Conservation (phyloP, 2,888 invertebrate genomes). For the Bedellia somnulentella region DNA sequence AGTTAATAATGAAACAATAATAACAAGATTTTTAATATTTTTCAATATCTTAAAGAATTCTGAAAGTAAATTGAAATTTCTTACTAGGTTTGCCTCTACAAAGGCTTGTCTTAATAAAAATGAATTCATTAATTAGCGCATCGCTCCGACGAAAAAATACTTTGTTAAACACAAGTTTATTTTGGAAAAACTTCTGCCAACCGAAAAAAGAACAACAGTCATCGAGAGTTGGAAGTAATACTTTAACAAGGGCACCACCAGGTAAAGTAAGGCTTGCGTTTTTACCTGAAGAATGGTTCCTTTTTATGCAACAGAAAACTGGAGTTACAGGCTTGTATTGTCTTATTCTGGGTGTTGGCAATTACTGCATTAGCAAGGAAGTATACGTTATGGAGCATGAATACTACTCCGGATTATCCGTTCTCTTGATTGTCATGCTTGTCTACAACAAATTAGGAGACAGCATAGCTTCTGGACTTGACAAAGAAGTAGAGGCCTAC, state of each 20-base stretch:
- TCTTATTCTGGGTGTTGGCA: conserved; percentile 73
- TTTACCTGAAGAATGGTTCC: conserved; percentile 63
- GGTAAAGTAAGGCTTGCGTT: conserved; percentile 62
- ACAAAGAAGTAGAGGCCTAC: conserved; percentile 67
- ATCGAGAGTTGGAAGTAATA: no score
- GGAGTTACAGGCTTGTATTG: conserved; percentile 86
- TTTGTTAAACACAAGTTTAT: no score
- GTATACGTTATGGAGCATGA: conserved; percentile 92
- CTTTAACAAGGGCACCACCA: conserved; percentile 50
- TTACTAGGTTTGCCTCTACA: no score
- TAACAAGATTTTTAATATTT: no score
- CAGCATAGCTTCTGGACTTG: conserved; percentile 57
- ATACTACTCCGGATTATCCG: conserved; percentile 75
- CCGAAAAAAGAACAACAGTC: no score
- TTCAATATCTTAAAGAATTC: no score
- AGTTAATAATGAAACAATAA: no score
- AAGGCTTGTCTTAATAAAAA: no score
- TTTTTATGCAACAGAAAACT: conserved; percentile 88
- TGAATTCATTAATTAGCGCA: no score
- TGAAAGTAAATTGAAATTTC: no score
- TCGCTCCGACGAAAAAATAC: no score
- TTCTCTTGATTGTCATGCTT: conserved; percentile 62
- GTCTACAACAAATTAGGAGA: conserved; percentile 71
- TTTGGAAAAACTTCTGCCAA: no score
- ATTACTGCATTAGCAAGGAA: conserved; percentile 91